Conservation (phyloP, 2,888 invertebrate species). For the Ochlodes sylvanus region DNA sequence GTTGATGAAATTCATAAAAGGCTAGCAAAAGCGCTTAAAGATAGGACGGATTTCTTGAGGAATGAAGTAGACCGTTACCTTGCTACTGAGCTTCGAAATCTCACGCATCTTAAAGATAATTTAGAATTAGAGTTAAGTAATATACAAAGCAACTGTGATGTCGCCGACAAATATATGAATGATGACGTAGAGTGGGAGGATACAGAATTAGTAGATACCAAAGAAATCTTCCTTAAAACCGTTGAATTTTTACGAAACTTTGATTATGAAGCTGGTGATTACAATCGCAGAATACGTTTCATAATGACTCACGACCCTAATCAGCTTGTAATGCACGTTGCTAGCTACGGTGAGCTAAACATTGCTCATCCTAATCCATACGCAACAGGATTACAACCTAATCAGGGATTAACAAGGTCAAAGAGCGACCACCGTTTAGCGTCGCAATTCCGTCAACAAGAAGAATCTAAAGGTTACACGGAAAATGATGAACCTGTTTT, state of each 20-base stretch:
- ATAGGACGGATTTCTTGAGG: constrained; percentile 93
- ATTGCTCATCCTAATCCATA: constrained; percentile 88
- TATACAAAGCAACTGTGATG: constrained; percentile 97
- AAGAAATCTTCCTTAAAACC: constrained; percentile 97
- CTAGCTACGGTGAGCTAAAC: constrained; percentile 95
- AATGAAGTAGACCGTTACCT: constrained; percentile 97
- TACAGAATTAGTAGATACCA: constrained; percentile 96
- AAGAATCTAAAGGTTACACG: constrained; percentile 87
- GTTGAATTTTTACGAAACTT: constrained; percentile 98
- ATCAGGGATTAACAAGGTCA: constrained; percentile 94
- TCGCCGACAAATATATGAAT: constrained; percentile 97
- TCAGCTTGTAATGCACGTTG: constrained; percentile 94
- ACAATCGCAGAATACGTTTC: constrained; percentile 93
- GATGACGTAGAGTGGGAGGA: constrained; percentile 96
- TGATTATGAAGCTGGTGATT: constrained; percentile 96
- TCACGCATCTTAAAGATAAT: constrained; percentile 95
- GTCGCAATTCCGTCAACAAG: constrained; percentile 94
- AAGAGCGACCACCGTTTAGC: constrained; percentile 97
- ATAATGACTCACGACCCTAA: constrained; percentile 96
- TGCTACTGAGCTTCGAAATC: constrained; percentile 93
- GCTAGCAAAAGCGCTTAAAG: constrained; percentile 94
- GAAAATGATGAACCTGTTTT: constrained; percentile 89
- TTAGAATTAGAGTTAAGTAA: constrained; percentile 97
- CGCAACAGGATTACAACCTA: constrained; percentile 85
- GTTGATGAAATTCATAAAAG: constrained; percentile 96